Conservation (phyloP, 2,797 vertebrate genomes). For the Synanceia verrucosa region DNA sequence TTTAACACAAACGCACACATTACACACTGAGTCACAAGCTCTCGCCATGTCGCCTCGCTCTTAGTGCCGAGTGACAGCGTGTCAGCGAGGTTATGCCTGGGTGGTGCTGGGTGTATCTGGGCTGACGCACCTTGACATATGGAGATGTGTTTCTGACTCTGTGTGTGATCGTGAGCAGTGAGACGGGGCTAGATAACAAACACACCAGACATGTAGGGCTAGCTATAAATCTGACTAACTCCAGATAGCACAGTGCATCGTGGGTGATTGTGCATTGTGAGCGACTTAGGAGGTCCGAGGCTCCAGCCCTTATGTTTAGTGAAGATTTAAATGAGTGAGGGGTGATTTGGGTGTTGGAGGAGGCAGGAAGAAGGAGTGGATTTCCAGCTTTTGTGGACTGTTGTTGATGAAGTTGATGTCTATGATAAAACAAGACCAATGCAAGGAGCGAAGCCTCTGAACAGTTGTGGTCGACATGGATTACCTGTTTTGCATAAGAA, state of each 20-base stretch:
- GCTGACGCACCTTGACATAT: constrained; percentile 61
- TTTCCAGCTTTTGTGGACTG: constrained; percentile 35
- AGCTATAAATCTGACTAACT: constrained; percentile 32
- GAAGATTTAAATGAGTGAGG: constrained; percentile 21
- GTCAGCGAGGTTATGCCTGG: constrained; percentile 64
- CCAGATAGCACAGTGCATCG: background rate
- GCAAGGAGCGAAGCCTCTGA: background rate
- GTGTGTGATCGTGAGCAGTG: background rate
- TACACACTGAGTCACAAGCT: constrained; percentile 26
- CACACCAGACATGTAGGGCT: constrained; percentile 31
- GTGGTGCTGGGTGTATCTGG: constrained; percentile 38
- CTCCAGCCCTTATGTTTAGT: too few species aligned
- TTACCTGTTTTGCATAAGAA: background rate
- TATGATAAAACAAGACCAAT: background rate
- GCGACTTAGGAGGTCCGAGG: constrained; percentile 26
- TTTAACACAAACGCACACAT: background rate
- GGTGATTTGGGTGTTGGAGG: constrained; percentile 21
- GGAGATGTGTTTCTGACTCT: constrained; percentile 51
- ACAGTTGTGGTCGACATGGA: background rate
- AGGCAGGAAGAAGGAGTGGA: constrained; percentile 17
- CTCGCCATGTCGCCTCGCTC: constrained; percentile 59
- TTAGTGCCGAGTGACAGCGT: constrained; percentile 62
- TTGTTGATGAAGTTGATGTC: constrained; percentile 6
- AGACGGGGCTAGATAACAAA: constrained; percentile 38
- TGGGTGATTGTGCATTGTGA: constrained; percentile 5